Evolutionary conservation across 2,797 vertebrate genomes (phyloP), one percentile per base, ranked within the genome.

Genomic region (Naso thynnoides): DNA sequence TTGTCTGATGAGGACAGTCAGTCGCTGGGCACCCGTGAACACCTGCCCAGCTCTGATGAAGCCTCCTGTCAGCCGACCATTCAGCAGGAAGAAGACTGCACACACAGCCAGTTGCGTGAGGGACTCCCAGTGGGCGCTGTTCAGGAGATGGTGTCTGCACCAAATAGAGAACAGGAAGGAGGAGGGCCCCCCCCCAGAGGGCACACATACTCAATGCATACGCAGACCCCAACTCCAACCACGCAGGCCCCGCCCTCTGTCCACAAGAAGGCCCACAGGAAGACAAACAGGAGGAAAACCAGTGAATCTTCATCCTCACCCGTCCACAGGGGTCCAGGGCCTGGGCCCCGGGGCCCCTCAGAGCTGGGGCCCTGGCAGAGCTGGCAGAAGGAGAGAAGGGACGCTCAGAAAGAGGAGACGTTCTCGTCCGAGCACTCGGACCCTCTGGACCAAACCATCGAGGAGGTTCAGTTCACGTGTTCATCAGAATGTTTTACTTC

Each of bases 221-320:
- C 14, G 19, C 54, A 71, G 15, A 1, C 29, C 10, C 42, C 5
- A 0, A 58, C 71, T n/a, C 29, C 36, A 9, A 15, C 48, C 2
- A 2, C 39, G 8, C 72, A 71, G 52, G 27, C 71, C 8, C 49
- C 70, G 0, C 67, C 83, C 45, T 31, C 78, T 13, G 61, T 90
- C 42, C 92, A 93, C 79, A 91, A 88, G 64, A 95, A 95, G 81
- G 94, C 93, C 9, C 91, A 93, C 76, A 92, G 92, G 67, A 95
- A 95, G 75, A 94, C 93, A 0, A 90, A 94, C 72, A 81, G 87
- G 38, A 91, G 91, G 56, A 92, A 92, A 92, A 75, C 64, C 58
- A 92, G 80, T 0, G 31, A 81, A 23, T 88, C 91, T 24, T 84
- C 81, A 0, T 58, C 69, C 3, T 65, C 65, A 8, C 70, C 15